phyloP scores from a whole-genome alignment of 2,797 vertebrate genomes.

The Sparidentex hasta region DNA sequence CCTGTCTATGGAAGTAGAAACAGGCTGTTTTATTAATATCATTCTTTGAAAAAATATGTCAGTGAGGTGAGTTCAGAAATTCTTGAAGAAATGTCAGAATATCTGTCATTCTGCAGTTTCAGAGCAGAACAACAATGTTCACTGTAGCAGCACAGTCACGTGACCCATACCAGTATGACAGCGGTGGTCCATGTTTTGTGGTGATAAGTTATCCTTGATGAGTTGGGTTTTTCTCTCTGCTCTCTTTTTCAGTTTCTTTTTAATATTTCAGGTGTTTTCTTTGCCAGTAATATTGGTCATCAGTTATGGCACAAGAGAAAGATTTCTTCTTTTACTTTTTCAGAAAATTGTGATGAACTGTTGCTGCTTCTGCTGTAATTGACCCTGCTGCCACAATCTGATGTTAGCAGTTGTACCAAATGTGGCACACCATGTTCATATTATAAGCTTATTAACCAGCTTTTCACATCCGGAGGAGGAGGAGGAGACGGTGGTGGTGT shows the following conservation, averaged over 20 bases:
- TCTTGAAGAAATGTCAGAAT: conserved; percentile 8
- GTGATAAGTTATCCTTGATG: background rate
- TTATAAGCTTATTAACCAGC: no score
- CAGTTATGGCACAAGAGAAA: background rate
- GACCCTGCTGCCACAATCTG: no score
- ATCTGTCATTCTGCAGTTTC: conserved; percentile 12
- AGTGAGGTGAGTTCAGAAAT: conserved; percentile 7
- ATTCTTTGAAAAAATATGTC: conserved; percentile 6
- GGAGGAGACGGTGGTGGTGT: no score
- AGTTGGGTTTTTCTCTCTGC: background rate
- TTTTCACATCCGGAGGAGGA: no score
- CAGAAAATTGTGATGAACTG: background rate
- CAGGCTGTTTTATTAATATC: conserved; percentile 1
- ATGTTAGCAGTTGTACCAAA: no score
- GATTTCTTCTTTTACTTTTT: background rate
- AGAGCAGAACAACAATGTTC: conserved; percentile 4
- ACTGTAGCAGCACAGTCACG: background rate
- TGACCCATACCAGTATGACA: background rate
- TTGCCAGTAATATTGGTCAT: background rate
- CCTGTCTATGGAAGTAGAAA: conserved; percentile 26
- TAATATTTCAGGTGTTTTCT: background rate
- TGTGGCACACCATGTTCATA: no score
- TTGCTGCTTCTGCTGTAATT: background rate
- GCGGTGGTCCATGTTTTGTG: conserved; percentile 7
- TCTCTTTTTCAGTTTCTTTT: background rate